Conservation (phyloP, 2,113 vertebrate genomes). For the Malurus melanocephalus region DNA sequence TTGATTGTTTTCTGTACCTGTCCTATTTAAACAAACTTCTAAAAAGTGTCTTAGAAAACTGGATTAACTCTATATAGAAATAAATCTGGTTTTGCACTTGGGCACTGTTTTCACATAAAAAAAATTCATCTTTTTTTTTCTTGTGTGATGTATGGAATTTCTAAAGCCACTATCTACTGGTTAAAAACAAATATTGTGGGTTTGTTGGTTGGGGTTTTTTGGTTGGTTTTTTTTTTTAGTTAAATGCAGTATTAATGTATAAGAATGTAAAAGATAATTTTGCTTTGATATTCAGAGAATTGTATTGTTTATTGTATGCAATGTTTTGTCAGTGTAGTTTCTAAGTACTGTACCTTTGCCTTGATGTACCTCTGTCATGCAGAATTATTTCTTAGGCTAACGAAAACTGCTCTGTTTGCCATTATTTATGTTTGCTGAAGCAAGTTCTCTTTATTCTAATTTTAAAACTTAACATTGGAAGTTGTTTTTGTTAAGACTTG, state of each 20-base stretch:
- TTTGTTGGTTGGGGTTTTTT: not conserved
- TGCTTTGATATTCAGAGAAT: not conserved
- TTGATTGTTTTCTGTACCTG: not conserved
- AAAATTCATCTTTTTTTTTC: not conserved
- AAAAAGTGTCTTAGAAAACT: not conserved
- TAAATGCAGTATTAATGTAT: not conserved
- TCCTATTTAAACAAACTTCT: not conserved
- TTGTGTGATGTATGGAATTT: not conserved
- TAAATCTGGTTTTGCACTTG: not conserved
- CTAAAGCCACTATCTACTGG: not conserved
- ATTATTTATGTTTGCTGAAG: not conserved
- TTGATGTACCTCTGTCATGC: not conserved
- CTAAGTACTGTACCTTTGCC: not conserved
- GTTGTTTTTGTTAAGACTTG: not conserved
- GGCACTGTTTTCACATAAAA: not conserved
- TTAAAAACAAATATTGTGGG: not conserved
- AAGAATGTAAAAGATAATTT: not conserved
- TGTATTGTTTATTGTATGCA: not conserved
- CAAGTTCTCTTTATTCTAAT: not conserved
- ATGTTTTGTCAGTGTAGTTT: not conserved
- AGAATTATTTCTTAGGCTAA: not conserved
- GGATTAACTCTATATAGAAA: not conserved
- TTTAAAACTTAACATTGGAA: not conserved
- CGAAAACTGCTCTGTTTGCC: not conserved
- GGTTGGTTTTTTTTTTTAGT: not conserved